Conservation (phyloP, 2,888 invertebrate species). For the Crocallis elinguaria region DNA sequence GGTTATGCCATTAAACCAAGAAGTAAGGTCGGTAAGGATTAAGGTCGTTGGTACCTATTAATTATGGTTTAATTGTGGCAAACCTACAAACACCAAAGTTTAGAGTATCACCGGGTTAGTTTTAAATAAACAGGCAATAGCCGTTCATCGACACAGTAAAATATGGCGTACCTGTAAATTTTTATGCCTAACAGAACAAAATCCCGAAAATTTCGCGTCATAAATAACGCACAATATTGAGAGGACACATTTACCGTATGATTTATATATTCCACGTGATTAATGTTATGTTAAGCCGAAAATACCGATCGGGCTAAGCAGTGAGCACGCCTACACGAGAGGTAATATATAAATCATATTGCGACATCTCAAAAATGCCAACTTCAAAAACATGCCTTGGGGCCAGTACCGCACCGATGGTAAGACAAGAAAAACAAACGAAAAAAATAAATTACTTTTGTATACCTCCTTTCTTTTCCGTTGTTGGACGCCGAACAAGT, state of each 20-base stretch:
- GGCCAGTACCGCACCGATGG: slow-evolving; percentile 78
- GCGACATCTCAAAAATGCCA: slow-evolving; percentile 84
- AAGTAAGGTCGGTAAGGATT: too few relatives aligned
- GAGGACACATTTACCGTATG: slow-evolving; percentile 63
- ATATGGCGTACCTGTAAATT: slow-evolving; percentile 19
- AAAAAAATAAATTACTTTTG: slow-evolving; percentile 85
- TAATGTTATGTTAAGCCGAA: slow-evolving; percentile 73
- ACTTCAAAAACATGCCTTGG: slow-evolving; percentile 81
- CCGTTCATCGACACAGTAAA: not conserved
- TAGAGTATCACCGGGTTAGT: too few relatives aligned
- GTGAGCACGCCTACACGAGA: slow-evolving; percentile 74
- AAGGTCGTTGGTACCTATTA: too few relatives aligned
- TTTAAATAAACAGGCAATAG: slow-evolving; percentile 1
- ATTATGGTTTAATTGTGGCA: too few relatives aligned
- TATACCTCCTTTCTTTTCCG: slow-evolving; percentile 83
- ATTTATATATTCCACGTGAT: slow-evolving; percentile 70
- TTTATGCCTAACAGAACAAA: slow-evolving; percentile 45
- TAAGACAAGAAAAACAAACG: slow-evolving; percentile 83
- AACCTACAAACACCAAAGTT: too few relatives aligned
- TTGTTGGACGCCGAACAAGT: slow-evolving; percentile 82
- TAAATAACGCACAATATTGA: slow-evolving; percentile 65
- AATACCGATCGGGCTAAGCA: slow-evolving; percentile 82
- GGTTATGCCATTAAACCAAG: too few relatives aligned
- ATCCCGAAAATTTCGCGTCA: slow-evolving; percentile 50
- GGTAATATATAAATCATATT: slow-evolving; percentile 78